A percentile compares a stretch with the other conserved stretches of the same genome.
These are phyloP conservation scores for Coregonus ussuriensis DNA, from an alignment of 2,797 vertebrate species.

Conservation along the genomic window DNA sequence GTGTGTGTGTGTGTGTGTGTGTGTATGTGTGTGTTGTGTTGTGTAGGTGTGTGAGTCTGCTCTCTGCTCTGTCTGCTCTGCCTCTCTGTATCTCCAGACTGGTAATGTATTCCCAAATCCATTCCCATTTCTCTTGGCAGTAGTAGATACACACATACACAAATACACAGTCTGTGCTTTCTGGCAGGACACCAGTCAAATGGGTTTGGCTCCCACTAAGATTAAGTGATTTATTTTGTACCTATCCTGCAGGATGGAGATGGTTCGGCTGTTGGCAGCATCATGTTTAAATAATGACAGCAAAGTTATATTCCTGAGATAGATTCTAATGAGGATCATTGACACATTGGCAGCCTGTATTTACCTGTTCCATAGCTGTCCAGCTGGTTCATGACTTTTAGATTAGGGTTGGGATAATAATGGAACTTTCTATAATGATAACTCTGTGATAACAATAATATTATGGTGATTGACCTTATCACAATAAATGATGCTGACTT, in stretches of 20 bases:
- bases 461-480: neutral
- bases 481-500: neutral
- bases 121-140: constrained; percentile 1
- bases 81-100: neutral
- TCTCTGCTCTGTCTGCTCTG: neutral
- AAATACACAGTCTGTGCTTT: neutral
- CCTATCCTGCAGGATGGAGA: neutral
- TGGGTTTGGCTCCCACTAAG: constrained; percentile 7
- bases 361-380: neutral
- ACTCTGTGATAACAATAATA: neutral
- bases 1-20: too few relatives aligned
- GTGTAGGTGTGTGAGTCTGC: neutral
- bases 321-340: neutral
- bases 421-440: neutral
- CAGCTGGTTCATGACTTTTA: neutral
- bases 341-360: neutral
- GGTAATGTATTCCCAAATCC: neutral
- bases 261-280: neutral
- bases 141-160: neutral
- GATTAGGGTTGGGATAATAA: neutral
- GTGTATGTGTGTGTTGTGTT: neutral
- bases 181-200: constrained; percentile 2
- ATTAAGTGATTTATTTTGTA: constrained; percentile 4
- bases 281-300: neutral
- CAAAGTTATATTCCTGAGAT: neutral